phyloP scores from a whole-genome alignment of 53 echinoderm and acorn worm genomes.

The Crossaster papposus region DNA sequence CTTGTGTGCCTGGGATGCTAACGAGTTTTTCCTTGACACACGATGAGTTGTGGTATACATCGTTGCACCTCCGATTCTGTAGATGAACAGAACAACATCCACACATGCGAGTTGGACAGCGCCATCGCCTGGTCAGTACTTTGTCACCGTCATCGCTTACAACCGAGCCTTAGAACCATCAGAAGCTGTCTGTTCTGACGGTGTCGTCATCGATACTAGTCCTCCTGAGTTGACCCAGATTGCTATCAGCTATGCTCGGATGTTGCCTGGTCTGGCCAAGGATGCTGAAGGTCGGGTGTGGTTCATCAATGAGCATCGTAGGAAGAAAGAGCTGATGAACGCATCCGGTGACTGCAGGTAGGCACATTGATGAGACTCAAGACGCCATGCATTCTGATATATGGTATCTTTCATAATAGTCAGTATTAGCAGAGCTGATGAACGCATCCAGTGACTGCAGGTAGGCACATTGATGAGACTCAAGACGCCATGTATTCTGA shows the following conservation, averaged over 20 bases:
- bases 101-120: conserved; percentile 51
- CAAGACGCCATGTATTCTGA: no score
- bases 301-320: conserved; percentile 1
- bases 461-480: no score
- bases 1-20: no score
- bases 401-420: no score
- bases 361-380: neutral
- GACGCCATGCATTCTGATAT: neutral
- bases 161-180: conserved; percentile 53
- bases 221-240: neutral
- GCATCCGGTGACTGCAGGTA: conserved; percentile 57
- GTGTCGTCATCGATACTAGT: conserved; percentile 37
- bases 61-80: neutral
- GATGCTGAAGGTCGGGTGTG: conserved; percentile 41
- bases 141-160: conserved; percentile 46
- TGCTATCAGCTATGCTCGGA: neutral
- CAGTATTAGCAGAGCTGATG: no score
- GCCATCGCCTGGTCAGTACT: conserved; percentile 34
- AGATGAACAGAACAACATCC: conserved; percentile 33
- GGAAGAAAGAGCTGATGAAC: neutral
- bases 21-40: no score
- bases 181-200: conserved; percentile 50
- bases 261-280: conserved; percentile 39
- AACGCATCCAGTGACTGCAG: no score
- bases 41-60: no score